Evolutionary conservation across 2,888 invertebrate species (phyloP), one percentile per base, ranked within the genome.

Genomic region (Drosophila koepferae): DNA sequence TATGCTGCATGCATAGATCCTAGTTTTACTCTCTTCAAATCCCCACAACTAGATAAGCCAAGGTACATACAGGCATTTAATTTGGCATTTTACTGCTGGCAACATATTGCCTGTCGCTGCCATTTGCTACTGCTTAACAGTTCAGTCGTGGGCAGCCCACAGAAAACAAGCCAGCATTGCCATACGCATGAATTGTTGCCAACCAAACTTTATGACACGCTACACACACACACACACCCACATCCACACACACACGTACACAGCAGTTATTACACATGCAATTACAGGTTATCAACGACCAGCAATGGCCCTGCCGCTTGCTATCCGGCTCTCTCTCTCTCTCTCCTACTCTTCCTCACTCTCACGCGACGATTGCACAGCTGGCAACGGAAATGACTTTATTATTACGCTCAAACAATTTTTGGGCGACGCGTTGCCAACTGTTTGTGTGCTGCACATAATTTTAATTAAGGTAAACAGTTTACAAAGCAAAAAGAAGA

Each of bases 381-480:
- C 58, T 74, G 71, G 61, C 73, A 84, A 77, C 79, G 81, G 78
- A 81, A 85, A 86, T 81, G 81, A 85, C 81, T 86, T 85, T 82
- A 85, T 86, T 82, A 85, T 81, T 72, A 77, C 78, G 80, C 84
- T 76, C 68, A 77, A 84, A 74, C 80, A 79, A 72, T 69, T 81
- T 80, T 81, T 76, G 69, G 76, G 73, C 56, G 60, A 62, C 66
- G 77, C 72, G 69, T 64, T 71, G 77, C 66, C 71, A 70, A 74
- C 84, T 77, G 72, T 73, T 75, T 79, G 79, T 71, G 69, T 65
- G 72, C 69, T 69, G 78, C 75, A 80, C 71, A 79, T 77, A 74
- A 80, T 85, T 86, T 86, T 87, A 86, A 87, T 86, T 82, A 87
- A 87, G 86, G 82, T 84, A 86, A 86, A 86, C 82, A 86, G 84